Evolutionary conservation across 1,140 invertebrate genomes (phyloP).

Genomic region (Platyscapa corneri): DNA sequence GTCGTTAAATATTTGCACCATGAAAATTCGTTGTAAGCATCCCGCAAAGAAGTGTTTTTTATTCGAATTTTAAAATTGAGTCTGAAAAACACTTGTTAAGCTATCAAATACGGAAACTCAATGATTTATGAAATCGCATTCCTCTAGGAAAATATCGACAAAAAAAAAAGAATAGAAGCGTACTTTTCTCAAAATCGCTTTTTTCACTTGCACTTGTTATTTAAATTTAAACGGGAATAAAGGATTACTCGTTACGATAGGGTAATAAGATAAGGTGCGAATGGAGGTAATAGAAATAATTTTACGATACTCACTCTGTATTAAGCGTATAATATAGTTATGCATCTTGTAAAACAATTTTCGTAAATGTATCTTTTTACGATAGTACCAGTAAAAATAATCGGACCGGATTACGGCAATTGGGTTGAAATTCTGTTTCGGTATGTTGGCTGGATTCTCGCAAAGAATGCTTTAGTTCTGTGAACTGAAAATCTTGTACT

Average conservation of each 20-base stretch:
- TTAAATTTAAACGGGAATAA: too few species aligned
- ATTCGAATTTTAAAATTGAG: too few species aligned
- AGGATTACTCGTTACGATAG: not conserved
- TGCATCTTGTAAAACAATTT: not conserved
- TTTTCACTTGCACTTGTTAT: too few species aligned
- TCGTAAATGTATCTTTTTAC: not conserved
- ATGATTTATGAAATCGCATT: too few species aligned
- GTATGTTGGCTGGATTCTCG: not conserved
- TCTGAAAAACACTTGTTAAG: too few species aligned
- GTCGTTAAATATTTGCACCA: too few species aligned
- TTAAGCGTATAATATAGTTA: not conserved
- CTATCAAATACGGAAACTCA: too few species aligned
- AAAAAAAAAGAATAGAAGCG: too few species aligned
- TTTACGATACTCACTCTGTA: not conserved
- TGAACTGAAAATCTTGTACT: not conserved
- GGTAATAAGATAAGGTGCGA: not conserved
- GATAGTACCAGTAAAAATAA: not conserved
- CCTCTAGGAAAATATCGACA: too few species aligned
- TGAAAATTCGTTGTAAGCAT: too few species aligned
- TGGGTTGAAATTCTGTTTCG: not conserved
- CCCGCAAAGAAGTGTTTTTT: too few species aligned
- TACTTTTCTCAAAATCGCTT: too few species aligned
- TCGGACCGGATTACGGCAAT: not conserved
- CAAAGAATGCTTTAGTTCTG: not conserved
- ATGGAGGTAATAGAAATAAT: not conserved